phyloP scores from a whole-genome alignment of 92 coral and sea anemone species.

The Metridium senile region DNA sequence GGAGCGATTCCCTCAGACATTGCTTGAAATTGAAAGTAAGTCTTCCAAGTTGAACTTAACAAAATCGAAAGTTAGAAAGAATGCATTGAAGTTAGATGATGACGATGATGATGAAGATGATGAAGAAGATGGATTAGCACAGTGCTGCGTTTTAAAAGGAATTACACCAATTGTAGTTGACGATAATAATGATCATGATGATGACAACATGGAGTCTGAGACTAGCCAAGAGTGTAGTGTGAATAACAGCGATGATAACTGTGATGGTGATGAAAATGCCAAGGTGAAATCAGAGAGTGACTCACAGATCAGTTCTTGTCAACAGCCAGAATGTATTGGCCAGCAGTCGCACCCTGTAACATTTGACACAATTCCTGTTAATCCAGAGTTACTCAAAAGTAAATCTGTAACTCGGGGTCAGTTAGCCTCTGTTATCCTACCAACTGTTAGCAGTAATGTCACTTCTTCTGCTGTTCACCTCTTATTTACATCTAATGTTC shows the following conservation, averaged over 20 bases:
- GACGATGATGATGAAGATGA: background rate
- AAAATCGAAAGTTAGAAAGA: background rate
- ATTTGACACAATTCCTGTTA: background rate
- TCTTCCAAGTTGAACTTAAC: background rate
- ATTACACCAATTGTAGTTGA: background rate
- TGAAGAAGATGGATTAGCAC: background rate
- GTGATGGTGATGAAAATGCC: background rate
- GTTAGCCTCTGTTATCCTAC: background rate
- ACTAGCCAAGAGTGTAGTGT: background rate
- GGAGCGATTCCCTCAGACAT: slow-evolving; percentile 4
- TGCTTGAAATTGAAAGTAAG: background rate
- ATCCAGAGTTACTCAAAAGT: slow-evolving; percentile 4
- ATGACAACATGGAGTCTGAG: background rate
- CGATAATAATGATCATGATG: background rate
- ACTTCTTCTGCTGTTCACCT: background rate
- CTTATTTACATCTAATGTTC: background rate
- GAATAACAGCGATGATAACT: background rate
- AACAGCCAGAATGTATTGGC: background rate
- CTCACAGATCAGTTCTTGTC: background rate
- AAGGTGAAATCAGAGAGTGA: background rate
- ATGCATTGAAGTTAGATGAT: background rate
- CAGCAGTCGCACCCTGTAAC: background rate
- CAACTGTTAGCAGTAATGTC: slow-evolving; percentile 5
- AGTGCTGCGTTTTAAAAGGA: background rate
- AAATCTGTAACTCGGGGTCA: slow-evolving; percentile 2